Evolutionary conservation across 1,140 invertebrate species (phyloP).

Genomic region (Pseudomyrmex cubaensis): DNA sequence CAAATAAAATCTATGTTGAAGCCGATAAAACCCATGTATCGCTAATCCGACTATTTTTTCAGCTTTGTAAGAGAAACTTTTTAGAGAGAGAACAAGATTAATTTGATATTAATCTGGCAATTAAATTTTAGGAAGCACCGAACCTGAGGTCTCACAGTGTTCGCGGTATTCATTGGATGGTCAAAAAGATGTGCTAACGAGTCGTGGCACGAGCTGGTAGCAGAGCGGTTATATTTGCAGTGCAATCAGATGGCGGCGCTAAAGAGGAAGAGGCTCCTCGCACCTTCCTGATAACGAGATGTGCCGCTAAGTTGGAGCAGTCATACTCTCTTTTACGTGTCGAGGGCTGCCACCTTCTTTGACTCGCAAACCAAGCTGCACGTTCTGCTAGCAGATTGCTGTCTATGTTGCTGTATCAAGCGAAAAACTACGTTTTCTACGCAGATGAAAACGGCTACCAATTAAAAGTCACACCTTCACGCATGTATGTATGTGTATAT

Average conservation of each 20-base stretch:
- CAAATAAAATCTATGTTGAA: not conserved
- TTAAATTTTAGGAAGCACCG: constrained; percentile 41
- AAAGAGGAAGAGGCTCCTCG: constrained; percentile 80
- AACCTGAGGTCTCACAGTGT: constrained; percentile 24
- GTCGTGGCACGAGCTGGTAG: constrained; percentile 74
- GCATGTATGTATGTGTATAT: not conserved
- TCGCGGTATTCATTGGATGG: constrained; percentile 7
- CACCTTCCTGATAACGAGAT: constrained; percentile 82
- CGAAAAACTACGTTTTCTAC: not conserved
- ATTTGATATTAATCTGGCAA: constrained; percentile 2
- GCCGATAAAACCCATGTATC: not conserved
- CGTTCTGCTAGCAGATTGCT: constrained; percentile 5
- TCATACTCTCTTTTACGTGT: constrained; percentile 35
- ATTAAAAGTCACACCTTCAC: not conserved
- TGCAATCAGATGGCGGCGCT: constrained; percentile 81
- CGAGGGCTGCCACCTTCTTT: constrained; percentile 13
- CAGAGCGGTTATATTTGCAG: constrained; percentile 77
- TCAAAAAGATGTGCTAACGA: constrained; percentile 76
- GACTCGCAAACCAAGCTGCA: constrained; percentile 11
- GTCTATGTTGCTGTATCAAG: not conserved
- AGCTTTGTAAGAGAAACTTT: not conserved
- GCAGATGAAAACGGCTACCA: not conserved
- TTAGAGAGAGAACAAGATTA: not conserved
- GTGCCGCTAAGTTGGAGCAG: constrained; percentile 62
- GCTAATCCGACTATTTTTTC: not conserved